Conservation (phyloP, 2,888 invertebrate genomes). For the Callyntrura sp. region DNA sequence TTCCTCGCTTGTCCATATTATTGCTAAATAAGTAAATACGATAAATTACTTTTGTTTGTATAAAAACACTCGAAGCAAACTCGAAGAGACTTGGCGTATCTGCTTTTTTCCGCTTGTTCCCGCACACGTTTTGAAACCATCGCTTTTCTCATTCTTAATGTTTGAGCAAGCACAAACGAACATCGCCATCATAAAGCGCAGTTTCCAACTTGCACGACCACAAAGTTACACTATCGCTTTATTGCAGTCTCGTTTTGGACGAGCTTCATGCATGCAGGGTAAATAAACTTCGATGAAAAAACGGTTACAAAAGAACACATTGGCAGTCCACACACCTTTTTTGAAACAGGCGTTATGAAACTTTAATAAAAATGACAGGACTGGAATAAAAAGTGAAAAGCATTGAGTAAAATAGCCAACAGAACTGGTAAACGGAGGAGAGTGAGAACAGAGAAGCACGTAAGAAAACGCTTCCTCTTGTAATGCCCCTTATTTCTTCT, state of each 20-base stretch:
- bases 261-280: background rate
- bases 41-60: no score
- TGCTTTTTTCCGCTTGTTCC: no score
- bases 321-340: slow-evolving; percentile 32
- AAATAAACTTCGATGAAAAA: background rate
- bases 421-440: background rate
- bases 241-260: background rate
- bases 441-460: no score
- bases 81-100: no score
- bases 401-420: slow-evolving; percentile 22
- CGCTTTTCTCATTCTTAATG: no score
- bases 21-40: no score
- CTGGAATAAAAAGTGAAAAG: background rate
- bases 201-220: background rate
- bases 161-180: background rate
- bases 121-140: no score
- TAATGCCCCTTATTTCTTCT: no score
- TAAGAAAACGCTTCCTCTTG: background rate
- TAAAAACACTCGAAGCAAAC: no score
- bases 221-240: no score
- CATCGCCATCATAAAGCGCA: background rate
- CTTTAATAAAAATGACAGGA: slow-evolving; percentile 61
- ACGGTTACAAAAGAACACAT: background rate
- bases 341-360: slow-evolving; percentile 60
- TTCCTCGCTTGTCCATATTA: no score